Conservation (phyloP, 2,888 invertebrate species). For the Apamea epomidion region DNA sequence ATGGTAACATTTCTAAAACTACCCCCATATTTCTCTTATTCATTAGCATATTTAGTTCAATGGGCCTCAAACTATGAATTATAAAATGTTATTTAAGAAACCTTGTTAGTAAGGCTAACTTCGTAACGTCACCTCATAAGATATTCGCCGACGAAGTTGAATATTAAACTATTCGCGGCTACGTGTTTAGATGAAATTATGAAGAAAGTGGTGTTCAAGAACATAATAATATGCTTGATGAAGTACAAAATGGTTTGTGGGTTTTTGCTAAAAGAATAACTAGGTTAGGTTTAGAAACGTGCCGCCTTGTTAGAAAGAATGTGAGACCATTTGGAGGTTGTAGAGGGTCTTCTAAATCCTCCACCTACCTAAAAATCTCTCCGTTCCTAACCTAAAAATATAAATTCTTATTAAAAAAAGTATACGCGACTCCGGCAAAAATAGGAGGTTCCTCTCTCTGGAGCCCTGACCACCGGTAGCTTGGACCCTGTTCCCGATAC, state of each 20-base stretch:
- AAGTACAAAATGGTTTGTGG: neutral
- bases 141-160: constrained; percentile 64
- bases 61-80: constrained; percentile 57
- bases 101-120: constrained; percentile 52
- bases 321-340: no score
- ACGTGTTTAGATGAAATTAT: constrained; percentile 59
- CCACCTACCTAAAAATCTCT: no score
- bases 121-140: constrained; percentile 61
- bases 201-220: neutral
- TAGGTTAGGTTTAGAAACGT: no score
- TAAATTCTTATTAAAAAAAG: no score
- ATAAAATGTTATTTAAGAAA: constrained; percentile 63
- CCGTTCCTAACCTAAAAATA: no score
- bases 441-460: no score
- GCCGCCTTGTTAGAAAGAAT: no score
- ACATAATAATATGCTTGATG: neutral
- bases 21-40: constrained; percentile 25
- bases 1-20: constrained; percentile 4
- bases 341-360: no score
- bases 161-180: constrained; percentile 61
- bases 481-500: no score
- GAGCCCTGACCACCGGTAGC: no score
- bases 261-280: neutral
- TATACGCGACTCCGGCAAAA: no score
- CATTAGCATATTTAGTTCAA: constrained; percentile 57